Evolutionary conservation across 2,888 invertebrate genomes (phyloP).

Genomic region (Drosophila pullipes): DNA sequence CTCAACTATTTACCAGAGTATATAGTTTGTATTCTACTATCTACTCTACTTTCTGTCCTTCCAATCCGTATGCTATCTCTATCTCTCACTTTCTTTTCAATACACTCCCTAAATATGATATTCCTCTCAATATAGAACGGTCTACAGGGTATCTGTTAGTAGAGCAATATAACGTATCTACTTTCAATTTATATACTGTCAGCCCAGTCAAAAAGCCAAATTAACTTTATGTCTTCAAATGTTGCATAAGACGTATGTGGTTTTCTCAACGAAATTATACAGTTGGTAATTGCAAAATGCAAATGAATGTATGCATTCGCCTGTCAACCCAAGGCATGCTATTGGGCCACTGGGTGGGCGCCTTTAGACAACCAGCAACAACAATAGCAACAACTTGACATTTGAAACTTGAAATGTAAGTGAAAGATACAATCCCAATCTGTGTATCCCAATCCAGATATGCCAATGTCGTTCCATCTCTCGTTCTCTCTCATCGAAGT

Average conservation of each 20-base stretch:
- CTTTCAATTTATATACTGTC: conserved; percentile 20
- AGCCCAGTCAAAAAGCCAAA: conserved; percentile 21
- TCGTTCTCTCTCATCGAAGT: conserved; percentile 41
- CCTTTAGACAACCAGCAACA: conserved; percentile 41
- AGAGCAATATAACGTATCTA: neutral
- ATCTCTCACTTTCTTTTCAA: neutral
- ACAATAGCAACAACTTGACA: conserved; percentile 68
- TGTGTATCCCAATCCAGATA: conserved; percentile 71
- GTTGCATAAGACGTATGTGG: conserved; percentile 34
- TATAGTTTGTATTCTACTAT: neutral
- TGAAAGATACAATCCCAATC: conserved; percentile 83
- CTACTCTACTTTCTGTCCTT: neutral
- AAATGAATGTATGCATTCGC: conserved; percentile 62
- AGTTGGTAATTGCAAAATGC: conserved; percentile 71
- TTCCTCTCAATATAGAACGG: too few relatives aligned
- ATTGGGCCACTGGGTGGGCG: conserved; percentile 47
- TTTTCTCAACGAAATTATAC: conserved; percentile 50
- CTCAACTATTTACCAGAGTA: neutral
- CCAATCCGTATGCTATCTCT: neutral
- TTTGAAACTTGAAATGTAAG: conserved; percentile 83
- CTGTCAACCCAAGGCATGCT: conserved; percentile 15
- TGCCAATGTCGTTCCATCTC: conserved; percentile 47
- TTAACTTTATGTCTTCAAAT: conserved; percentile 31
- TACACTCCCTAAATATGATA: too few relatives aligned
- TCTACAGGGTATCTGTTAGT: neutral